Evolutionary conservation across 2,888 invertebrate species (phyloP).

Genomic region (Latheticus oryzae): DNA sequence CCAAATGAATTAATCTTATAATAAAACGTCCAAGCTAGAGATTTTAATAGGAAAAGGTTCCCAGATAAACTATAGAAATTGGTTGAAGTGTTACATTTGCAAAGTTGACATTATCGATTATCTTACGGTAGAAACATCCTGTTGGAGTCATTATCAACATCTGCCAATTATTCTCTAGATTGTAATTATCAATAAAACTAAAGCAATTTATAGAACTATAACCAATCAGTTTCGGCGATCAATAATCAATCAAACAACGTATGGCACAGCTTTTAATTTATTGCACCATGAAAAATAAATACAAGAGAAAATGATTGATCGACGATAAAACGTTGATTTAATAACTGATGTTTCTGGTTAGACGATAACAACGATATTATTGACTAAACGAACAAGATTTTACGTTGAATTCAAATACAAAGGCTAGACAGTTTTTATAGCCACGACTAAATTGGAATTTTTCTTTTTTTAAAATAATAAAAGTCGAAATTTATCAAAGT

Average conservation of each 20-base stretch:
- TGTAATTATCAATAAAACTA: constrained; percentile 29
- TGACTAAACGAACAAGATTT: not conserved
- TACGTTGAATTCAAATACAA: not conserved
- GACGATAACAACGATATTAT: not conserved
- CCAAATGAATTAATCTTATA: no score
- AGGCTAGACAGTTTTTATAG: no score
- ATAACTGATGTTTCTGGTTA: constrained; percentile 8
- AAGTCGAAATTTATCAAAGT: no score
- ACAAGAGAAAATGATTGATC: constrained; percentile 17
- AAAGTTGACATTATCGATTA: constrained; percentile 15
- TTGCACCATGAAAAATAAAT: constrained; percentile 25
- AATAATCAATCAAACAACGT: constrained; percentile 26
- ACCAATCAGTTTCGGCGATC: constrained; percentile 16
- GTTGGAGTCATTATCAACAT: constrained; percentile 26
- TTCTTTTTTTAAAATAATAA: no score
- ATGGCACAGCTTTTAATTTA: constrained; percentile 27
- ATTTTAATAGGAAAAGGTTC: no score
- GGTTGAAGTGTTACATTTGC: constrained; percentile 7
- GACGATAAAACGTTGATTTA: constrained; percentile 11
- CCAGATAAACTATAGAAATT: not conserved
- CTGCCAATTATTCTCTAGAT: constrained; percentile 24
- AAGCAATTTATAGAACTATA: constrained; percentile 28
- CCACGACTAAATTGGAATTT: no score
- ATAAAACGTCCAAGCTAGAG: no score
- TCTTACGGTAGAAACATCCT: constrained; percentile 8